Evolutionary conservation across 35 echinoderm and acorn worm species (phyloP).

Genomic region (Stichopus chloronotus): DNA sequence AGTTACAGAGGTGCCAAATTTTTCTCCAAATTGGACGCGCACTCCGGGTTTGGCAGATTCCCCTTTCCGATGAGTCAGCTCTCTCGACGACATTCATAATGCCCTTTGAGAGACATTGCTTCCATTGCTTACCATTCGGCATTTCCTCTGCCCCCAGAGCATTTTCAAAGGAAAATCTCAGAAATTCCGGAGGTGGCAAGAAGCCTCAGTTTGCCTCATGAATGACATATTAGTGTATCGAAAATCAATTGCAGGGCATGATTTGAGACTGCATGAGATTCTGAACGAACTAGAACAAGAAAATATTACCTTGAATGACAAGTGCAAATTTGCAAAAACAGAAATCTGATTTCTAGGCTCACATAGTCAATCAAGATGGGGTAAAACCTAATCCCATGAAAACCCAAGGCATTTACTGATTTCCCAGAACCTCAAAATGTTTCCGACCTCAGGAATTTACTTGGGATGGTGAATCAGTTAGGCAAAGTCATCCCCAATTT

Average conservation of each 20-base stretch:
- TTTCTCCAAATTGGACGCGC: constrained; percentile 65
- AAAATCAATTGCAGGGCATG: constrained; percentile 45
- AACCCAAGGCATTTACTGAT: constrained; percentile 8
- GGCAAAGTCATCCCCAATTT: constrained; percentile 55
- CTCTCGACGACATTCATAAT: constrained; percentile 65
- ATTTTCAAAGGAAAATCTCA: constrained; percentile 62
- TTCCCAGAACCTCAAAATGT: constrained; percentile 17
- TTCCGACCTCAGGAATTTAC: constrained; percentile 19
- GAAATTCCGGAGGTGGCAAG: constrained; percentile 4
- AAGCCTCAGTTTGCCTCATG: constrained; percentile 65
- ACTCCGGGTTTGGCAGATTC: constrained; percentile 79
- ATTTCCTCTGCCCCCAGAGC: constrained; percentile 9
- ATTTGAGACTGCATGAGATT: constrained; percentile 28
- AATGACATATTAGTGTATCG: constrained; percentile 66
- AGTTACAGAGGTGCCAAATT: constrained; percentile 36
- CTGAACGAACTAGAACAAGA: constrained; percentile 52
- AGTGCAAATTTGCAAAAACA: constrained; percentile 60
- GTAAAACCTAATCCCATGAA: constrained; percentile 34
- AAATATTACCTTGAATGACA: constrained; percentile 66
- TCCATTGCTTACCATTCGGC: not conserved
- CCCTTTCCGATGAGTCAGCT: constrained; percentile 23
- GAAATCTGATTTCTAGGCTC: constrained; percentile 71
- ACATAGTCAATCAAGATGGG: constrained; percentile 9
- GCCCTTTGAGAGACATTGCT: constrained; percentile 58
- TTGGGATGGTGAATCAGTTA: constrained; percentile 63